Conservation (phyloP, 2,797 vertebrate species). For the Glyptemys insculpta region DNA sequence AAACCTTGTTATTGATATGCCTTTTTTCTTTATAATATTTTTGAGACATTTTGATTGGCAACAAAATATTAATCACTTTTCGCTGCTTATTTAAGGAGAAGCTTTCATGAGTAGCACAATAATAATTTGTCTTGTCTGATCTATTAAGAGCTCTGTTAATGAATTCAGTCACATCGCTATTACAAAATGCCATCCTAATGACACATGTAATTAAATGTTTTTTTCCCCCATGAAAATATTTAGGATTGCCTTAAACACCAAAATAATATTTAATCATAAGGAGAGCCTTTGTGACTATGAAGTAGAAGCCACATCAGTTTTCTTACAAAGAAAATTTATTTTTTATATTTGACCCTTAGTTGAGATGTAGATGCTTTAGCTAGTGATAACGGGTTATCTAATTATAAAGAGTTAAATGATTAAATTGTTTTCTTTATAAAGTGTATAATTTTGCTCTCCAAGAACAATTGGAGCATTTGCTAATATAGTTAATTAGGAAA, state of each 20-base stretch:
- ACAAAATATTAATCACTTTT: conserved; percentile 78
- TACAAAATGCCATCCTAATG: conserved; percentile 75
- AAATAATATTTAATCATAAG: conserved; percentile 71
- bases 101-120: conserved; percentile 74
- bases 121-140: conserved; percentile 78
- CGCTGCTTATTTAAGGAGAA: conserved; percentile 76
- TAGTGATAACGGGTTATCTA: conserved; percentile 29
- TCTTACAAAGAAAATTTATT: conserved; percentile 47
- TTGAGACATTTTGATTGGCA: conserved; percentile 78
- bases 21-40: conserved; percentile 64
- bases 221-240: conserved; percentile 75
- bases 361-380: conserved; percentile 22
- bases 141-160: conserved; percentile 76
- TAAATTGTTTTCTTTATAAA: conserved; percentile 49
- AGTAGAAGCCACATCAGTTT: conserved; percentile 4
- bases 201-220: conserved; percentile 79
- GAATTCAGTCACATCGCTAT: conserved; percentile 71
- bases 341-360: not conserved
- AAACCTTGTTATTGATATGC: not conserved
- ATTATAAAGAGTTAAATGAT: conserved; percentile 25
- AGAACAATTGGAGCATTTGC: not conserved
- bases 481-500: conserved; percentile 42
- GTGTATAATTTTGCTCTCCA: conserved; percentile 19
- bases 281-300: not conserved
- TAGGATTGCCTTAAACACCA: conserved; percentile 69